Evolutionary conservation across 2,888 invertebrate genomes (phyloP).

Genomic region (Therioaphis trifolii): DNA sequence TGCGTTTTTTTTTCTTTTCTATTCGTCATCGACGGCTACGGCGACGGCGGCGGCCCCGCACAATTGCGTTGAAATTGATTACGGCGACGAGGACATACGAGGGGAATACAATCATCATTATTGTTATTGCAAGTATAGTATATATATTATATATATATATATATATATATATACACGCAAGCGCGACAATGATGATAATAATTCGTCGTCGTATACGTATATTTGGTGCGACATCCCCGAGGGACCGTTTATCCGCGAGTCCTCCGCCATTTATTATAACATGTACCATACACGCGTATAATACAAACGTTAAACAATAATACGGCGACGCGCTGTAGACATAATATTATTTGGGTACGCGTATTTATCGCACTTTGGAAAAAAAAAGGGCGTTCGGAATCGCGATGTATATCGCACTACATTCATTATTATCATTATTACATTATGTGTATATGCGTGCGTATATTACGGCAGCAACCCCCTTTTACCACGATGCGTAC

Average conservation of each 20-base stretch:
- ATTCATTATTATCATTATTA: no score
- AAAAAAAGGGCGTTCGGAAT: constrained; percentile 41
- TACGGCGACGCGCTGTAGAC: neutral
- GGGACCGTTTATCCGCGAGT: constrained; percentile 32
- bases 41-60: neutral
- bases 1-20: no score
- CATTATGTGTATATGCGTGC: neutral
- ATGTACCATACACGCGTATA: no score
- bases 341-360: neutral
- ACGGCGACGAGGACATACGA: neutral
- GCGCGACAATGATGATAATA: constrained; percentile 29
- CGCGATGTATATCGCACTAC: constrained; percentile 15
- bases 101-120: neutral
- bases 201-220: neutral
- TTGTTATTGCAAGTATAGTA: no score
- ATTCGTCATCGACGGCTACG: neutral
- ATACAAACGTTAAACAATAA: constrained; percentile 12
- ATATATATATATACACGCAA: no score
- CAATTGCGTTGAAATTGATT: neutral
- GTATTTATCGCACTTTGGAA: constrained; percentile 1
- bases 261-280: neutral
- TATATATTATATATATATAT: no score
- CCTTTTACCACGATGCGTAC: neutral
- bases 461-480: neutral
- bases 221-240: neutral